These are phyloP conservation scores for Pollenia angustigena DNA, from an alignment of 2,888 invertebrate genomes.

Conservation along the genomic window DNA sequence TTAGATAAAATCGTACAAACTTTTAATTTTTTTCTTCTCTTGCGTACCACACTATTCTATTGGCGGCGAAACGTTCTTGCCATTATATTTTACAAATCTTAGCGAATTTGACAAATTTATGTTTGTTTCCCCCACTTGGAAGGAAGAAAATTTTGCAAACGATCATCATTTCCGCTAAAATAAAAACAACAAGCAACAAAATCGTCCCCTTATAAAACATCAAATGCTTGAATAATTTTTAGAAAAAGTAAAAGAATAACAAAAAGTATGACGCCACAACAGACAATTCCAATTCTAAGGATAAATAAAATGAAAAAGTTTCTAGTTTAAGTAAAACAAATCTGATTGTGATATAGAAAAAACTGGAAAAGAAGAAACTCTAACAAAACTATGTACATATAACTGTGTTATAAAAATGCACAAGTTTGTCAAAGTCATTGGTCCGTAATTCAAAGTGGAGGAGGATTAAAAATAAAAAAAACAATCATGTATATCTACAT, in stretches of 20 bases:
- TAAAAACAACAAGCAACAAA: slow-evolving; percentile 68
- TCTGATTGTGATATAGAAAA: slow-evolving; percentile 74
- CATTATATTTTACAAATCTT: slow-evolving; percentile 64
- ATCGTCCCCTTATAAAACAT: slow-evolving; percentile 56
- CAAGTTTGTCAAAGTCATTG: slow-evolving; percentile 72
- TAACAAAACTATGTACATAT: slow-evolving; percentile 38
- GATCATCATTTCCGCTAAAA: slow-evolving; percentile 81
- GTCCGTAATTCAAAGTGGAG: slow-evolving; percentile 66
- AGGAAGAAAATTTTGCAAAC: slow-evolving; percentile 74
- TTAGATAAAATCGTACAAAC: slow-evolving; percentile 69
- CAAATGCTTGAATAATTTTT: slow-evolving; percentile 64
- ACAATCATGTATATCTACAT: slow-evolving; percentile 14
- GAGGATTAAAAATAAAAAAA: slow-evolving; percentile 63
- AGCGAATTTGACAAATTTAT: slow-evolving; percentile 81
- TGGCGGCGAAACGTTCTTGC: slow-evolving; percentile 50
- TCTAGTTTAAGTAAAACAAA: slow-evolving; percentile 52
- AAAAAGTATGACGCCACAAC: slow-evolving; percentile 68
- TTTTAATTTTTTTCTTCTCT: slow-evolving; percentile 36
- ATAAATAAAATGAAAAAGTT: slow-evolving; percentile 25
- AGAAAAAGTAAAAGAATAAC: neutral
- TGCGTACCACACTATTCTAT: slow-evolving; percentile 20
- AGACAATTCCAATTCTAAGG: slow-evolving; percentile 41
- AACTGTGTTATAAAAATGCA: slow-evolving; percentile 48
- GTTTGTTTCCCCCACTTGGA: slow-evolving; percentile 76
- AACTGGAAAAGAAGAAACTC: slow-evolving; percentile 22